A percentile compares a stretch with the other conserved stretches of the same genome.
Evolutionary conservation across 2,113 vertebrate species (phyloP).

Genomic region (Hoplias malabaricus): DNA sequence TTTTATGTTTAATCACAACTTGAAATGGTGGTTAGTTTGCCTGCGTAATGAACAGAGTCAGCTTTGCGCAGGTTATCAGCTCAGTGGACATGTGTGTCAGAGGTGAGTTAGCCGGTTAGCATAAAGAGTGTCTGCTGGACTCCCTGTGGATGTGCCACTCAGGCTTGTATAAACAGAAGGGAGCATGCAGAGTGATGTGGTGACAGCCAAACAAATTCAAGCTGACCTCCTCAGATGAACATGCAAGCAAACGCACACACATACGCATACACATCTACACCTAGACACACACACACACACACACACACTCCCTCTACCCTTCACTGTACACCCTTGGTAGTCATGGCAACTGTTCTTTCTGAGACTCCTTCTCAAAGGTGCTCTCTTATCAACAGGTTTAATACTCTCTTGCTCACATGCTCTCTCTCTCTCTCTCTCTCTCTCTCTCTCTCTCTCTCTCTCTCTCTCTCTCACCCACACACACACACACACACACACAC

Average conservation of each 20-base stretch:
- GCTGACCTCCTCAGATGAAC: slow-evolving; percentile 1
- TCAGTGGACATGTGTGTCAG: slow-evolving; percentile 3
- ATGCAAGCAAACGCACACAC: neutral
- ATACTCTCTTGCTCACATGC: neutral
- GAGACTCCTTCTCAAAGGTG: slow-evolving; percentile 22
- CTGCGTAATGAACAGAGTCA: slow-evolving; percentile 3
- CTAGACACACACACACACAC: slow-evolving; percentile 1
- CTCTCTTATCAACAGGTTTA: slow-evolving; percentile 29
- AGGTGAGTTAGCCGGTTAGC: neutral
- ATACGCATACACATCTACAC: neutral
- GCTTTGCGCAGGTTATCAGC: neutral
- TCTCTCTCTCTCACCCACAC: no score
- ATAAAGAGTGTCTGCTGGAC: neutral
- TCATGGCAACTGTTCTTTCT: slow-evolving; percentile 45
- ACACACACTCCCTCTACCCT: neutral
- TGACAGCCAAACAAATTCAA: slow-evolving; percentile 40
- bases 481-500: no score
- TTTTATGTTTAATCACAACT: neutral
- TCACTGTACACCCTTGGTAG: slow-evolving; percentile 42
- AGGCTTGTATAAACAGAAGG: slow-evolving; percentile 9
- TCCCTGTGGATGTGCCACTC: neutral
- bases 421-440: neutral
- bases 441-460: neutral
- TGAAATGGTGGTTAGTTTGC: slow-evolving; percentile 5
- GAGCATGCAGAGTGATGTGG: slow-evolving; percentile 17